Conservation (phyloP, 2,797 vertebrate genomes). For the Gambelia wislizenii region DNA sequence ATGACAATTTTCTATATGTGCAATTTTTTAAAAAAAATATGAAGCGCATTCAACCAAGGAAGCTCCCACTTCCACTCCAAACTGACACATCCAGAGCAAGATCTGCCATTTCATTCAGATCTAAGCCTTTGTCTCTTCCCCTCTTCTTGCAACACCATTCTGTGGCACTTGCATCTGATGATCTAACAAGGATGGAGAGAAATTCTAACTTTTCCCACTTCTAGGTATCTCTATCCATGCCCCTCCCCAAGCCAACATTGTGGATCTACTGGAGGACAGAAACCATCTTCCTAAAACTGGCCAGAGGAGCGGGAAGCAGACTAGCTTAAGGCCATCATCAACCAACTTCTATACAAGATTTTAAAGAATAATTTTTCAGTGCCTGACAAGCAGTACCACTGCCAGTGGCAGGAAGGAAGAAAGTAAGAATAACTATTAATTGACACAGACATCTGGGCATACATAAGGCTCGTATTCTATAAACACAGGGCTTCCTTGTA, state of each 20-base stretch:
- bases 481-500: background rate
- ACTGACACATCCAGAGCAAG: background rate
- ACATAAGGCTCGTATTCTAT: background rate
- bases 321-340: background rate
- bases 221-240: background rate
- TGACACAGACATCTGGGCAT: background rate
- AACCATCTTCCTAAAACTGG: background rate
- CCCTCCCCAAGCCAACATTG: background rate
- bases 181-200: background rate
- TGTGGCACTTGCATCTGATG: background rate
- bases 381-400: background rate
- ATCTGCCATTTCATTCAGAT: background rate
- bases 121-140: background rate
- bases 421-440: background rate
- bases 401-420: background rate
- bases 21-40: background rate
- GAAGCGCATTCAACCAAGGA: background rate
- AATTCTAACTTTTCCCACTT: background rate
- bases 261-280: background rate
- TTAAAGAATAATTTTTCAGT: background rate
- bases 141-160: background rate
- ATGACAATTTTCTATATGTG: background rate
- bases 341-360: background rate
- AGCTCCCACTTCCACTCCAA: background rate
- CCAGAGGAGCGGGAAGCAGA: background rate